Evolutionary conservation across 2,888 invertebrate species (phyloP).

Genomic region (Metallyticus violacea): DNA sequence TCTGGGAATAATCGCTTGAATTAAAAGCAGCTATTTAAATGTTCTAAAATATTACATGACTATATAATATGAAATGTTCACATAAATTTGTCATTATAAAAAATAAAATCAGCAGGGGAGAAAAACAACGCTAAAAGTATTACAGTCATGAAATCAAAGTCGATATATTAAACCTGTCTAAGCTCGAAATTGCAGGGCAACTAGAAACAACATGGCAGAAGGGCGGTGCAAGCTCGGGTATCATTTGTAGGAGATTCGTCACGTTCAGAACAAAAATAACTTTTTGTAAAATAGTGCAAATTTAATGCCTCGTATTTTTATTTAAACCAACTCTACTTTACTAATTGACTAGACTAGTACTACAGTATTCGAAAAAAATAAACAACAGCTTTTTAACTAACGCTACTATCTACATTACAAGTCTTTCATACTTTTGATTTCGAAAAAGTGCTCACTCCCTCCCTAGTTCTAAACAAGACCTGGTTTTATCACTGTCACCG

Average conservation of each 20-base stretch:
- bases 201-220: neutral
- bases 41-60: too few relatives aligned
- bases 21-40: too few relatives aligned
- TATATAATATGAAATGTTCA: too few relatives aligned
- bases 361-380: neutral
- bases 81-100: too few relatives aligned
- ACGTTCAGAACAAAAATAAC: neutral
- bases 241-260: neutral
- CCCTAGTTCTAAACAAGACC: neutral
- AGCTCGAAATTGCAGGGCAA: neutral
- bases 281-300: neutral
- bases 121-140: neutral
- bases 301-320: neutral
- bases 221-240: conserved; percentile 10
- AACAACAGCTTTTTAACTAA: neutral
- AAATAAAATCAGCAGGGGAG: neutral
- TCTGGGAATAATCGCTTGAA: too few relatives aligned
- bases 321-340: neutral
- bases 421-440: neutral
- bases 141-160: neutral
- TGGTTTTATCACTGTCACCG: neutral
- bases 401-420: neutral
- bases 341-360: neutral
- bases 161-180: neutral
- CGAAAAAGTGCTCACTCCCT: neutral